Base-by-base conservation (phyloP, 2,797 vertebrate genomes). In the Hemitrygon akajei region DNA sequence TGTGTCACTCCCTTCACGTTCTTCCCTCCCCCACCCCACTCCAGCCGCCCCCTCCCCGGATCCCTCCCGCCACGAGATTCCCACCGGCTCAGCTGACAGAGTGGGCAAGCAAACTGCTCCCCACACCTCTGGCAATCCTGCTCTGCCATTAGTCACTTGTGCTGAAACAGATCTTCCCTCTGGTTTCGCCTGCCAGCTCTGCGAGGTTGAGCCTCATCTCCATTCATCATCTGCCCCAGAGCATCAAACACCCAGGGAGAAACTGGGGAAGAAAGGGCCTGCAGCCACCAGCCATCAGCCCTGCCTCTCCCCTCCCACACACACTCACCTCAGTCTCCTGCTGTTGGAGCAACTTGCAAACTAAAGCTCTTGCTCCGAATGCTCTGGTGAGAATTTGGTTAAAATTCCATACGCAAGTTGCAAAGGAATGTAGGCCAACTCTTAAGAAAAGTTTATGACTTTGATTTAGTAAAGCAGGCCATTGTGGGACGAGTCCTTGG, bases 391-490 rank as follows among this genome's bases (percentile, higher is more conserved):
- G 4, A 71, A 12, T 93, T 47, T 30, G 22, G 69, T 93, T 56
- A 93, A 93, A 76, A 58, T 40, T 69, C 60, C 60, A 89, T 10
- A 60, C 22, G 16, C 16, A 89, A 89, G 66, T 14, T 20, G n/a
- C 34, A 18, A 34, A 30, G 34, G 18, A 89, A 89, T 11, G 60
- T 66, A 89, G 63, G 86, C n/a, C 60, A 22, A 69, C 22, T 89
- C 69, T 89, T 5, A 6, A 80, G 79, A 80, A 37, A 66, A 69
- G 86, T 89, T 89, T 89, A 60, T 89, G 86, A 89, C 86, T 89
- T 89, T 89, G n/a, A 89, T 37, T 89, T 18, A 89, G 22, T 25
- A 34, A 89, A 89, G 60, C 86, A 89, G 86, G 86, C 63, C 86
- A 89, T 69, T 2, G 2, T 89, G 63, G 86, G 60, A 89, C 86